Base-by-base conservation (phyloP, 2,888 invertebrate species). In the Drosophila affinis region DNA sequence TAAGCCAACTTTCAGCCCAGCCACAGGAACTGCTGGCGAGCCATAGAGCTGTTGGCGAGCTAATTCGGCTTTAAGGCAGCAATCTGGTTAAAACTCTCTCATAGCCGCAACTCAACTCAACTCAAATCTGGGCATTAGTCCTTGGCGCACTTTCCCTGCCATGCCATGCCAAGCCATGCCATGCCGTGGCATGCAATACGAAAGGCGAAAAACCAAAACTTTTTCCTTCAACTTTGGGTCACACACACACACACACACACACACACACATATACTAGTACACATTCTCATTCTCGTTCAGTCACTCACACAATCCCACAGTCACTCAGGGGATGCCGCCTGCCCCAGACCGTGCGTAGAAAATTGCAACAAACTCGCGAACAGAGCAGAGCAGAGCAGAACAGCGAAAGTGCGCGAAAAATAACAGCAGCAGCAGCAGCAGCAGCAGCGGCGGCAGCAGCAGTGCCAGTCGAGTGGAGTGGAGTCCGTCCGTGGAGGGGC, bases 21-120 rank as follows among this genome's bases (percentile, higher is more conserved):
- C 67, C 67, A 46, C 62, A 49, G 47, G 44, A 69, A 58, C 65
- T 56, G 52, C 69, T 39, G 39, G 39, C 39, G 39, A 39, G 62
- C 72, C 29, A 29, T 29, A 29, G 29, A 69, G 61, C 65, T 56
- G 52, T 70, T 39, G 39, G 39, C 39, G 39, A 39, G 62, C 74
- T 84, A 77, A 84, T 83, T 79, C 77, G 57, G 85, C 77, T 75
- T 87, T 78, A 79, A 72, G 72, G 65, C 76, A 78, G 81, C 79
- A 84, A 87, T 69, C 75, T 79, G 85, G 70, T 67, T 81, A 76
- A 84, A 79, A 79, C 67, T 75, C 69, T 75, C 69, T 47, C 63
- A 27, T 55, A 71, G 74, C 69, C 79, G 69, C 62, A 62, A 55
- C 63, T 78, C 32, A 80, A 82, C 77, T 29, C 62, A 62, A 55